Evolutionary conservation across 2,113 vertebrate genomes (phyloP).

Genomic region (Nycticebus coucang): DNA sequence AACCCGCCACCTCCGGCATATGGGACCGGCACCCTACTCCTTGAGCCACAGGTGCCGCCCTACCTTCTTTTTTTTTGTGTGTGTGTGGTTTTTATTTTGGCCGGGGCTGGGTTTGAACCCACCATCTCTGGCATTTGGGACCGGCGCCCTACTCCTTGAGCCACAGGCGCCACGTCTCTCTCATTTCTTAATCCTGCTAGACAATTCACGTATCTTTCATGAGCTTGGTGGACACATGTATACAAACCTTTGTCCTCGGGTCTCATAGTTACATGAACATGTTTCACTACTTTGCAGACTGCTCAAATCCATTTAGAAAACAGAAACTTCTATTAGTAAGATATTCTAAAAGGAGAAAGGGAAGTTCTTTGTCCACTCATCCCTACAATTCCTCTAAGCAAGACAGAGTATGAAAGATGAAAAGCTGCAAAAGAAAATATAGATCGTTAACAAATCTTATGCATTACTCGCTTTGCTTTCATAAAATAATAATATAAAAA

Average conservation of each 20-base stretch:
- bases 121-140: too few species aligned
- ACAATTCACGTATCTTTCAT: neutral
- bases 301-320: neutral
- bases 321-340: neutral
- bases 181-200: neutral
- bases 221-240: neutral
- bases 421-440: neutral
- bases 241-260: neutral
- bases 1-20: too few species aligned
- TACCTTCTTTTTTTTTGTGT: too few species aligned
- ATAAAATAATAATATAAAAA: neutral
- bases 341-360: neutral
- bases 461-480: neutral
- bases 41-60: too few species aligned
- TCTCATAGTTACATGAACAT: neutral
- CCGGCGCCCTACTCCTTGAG: too few species aligned
- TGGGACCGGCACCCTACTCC: too few species aligned
- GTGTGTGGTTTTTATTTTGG: too few species aligned
- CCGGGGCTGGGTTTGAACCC: too few species aligned
- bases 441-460: neutral
- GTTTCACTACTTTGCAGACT: neutral
- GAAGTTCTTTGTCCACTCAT: neutral
- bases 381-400: neutral
- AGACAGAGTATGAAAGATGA: neutral
- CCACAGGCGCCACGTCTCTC: too few species aligned